These are phyloP conservation scores for cattle (Bos taurus) DNA, from an alignment of 2,113 vertebrate species.

Conservation along the genomic window ARS-UCD2.0 NC_037352.1:37401501-37402000, in stretches of 20 bases:
- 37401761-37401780: not conserved
- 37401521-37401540: not conserved
- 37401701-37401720: not conserved
- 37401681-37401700: not conserved
- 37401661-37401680: not conserved
- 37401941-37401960: fast-evolving
- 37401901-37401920: not conserved
- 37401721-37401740: not conserved
- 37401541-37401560: fast-evolving
- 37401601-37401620: not conserved
- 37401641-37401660: not conserved
- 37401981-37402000: fast-evolving
- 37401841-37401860: not conserved
- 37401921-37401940: not conserved
- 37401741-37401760: not conserved
- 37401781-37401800: not conserved
- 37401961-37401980: not conserved
- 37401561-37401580: not conserved
- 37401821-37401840: fast-evolving
- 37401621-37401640: no score
- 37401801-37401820: not conserved
- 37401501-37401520: not conserved
- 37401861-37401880: not conserved
- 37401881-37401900: not conserved
- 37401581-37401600: not conserved